A percentile compares a stretch with the other conserved stretches of the same genome.
These are phyloP conservation scores for Neodiprion pinetum DNA, from an alignment of 1,140 invertebrate species.

Conservation along the genomic window DNA sequence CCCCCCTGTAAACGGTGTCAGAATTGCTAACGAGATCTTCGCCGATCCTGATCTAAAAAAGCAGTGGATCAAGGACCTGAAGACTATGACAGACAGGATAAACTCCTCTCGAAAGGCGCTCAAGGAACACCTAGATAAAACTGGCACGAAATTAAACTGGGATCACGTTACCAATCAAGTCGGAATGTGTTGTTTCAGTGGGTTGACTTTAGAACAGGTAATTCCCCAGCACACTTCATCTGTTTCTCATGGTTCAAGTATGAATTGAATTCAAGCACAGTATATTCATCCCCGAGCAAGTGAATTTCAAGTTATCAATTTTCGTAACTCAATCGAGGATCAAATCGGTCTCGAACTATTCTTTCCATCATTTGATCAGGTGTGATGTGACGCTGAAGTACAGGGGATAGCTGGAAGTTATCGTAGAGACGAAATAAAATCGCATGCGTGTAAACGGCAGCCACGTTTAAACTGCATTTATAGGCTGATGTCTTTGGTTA, in stretches of 20 bases:
- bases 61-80: slow-evolving; percentile 89
- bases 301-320: background rate
- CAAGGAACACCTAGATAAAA: slow-evolving; percentile 75
- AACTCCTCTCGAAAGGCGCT: slow-evolving; percentile 82
- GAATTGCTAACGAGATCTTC: slow-evolving; percentile 83
- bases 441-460: too few relatives aligned
- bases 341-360: too few relatives aligned
- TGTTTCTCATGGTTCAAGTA: background rate
- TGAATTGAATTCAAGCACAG: too few relatives aligned
- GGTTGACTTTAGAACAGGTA: slow-evolving; percentile 84
- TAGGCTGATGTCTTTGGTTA: slow-evolving; percentile 28
- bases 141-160: slow-evolving; percentile 86
- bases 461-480: background rate
- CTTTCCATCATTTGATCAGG: too few relatives aligned
- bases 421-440: slow-evolving; percentile 10
- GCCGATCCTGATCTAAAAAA: slow-evolving; percentile 69
- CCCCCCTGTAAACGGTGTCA: slow-evolving; percentile 89
- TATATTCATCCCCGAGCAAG: background rate
- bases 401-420: too few relatives aligned
- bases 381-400: too few relatives aligned
- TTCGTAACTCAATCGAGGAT: background rate
- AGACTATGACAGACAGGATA: slow-evolving; percentile 94
- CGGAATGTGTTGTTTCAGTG: slow-evolving; percentile 98
- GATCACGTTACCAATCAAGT: slow-evolving; percentile 95
- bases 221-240: slow-evolving; percentile 8